Base-by-base conservation (phyloP, 2,797 vertebrate species). In the Sebastolobus alascanus region DNA sequence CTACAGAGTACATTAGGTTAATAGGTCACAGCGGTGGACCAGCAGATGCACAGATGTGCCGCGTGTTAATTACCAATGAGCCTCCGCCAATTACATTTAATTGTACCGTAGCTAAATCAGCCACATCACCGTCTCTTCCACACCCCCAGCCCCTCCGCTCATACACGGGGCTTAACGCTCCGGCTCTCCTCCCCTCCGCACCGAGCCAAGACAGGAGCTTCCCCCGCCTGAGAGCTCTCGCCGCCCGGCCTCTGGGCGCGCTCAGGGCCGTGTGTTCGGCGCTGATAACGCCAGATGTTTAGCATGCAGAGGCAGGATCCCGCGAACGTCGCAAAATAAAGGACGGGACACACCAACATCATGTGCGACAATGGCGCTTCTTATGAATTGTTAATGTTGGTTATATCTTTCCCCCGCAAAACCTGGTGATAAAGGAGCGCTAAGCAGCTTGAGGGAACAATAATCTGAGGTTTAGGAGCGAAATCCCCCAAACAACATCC, bases 381-480 rank as follows among this genome's bases (percentile, higher is more conserved):
- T 92, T 93, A 91, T 87, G 91, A 95, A 93, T 91, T 88, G 91
- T 92, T 93, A 92, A 94, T 93, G 91, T 90, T 56, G 92, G 82
- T 87, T 84, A 68, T 92, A 93, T 93, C 94, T 93, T 85, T 40
- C 76, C 72, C 56, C 63, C 83, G 83, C 90, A 91, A 94, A 43
- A 92, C 92, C 90, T 80, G 88, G 72, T 4, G 92, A 95, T 94
- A 94, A 95, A 91, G 86, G 38, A 68, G 84, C 79, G 74, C 76
- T 92, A 94, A 95, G 92, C 87, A 87, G 93, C 93, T 95, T 93
- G 85, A 80, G 85, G 91, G 80, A 89, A 93, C 86, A 94, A 89
- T 94, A 95, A 95, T 93, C 90, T 87, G 88, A 89, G 92, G 85
- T 93, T 95, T 94, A 95, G 88, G 86, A 90, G 74, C 80, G 65